Evolutionary conservation across 2,888 invertebrate genomes (phyloP).

Genomic region (Acrobasis suavella): DNA sequence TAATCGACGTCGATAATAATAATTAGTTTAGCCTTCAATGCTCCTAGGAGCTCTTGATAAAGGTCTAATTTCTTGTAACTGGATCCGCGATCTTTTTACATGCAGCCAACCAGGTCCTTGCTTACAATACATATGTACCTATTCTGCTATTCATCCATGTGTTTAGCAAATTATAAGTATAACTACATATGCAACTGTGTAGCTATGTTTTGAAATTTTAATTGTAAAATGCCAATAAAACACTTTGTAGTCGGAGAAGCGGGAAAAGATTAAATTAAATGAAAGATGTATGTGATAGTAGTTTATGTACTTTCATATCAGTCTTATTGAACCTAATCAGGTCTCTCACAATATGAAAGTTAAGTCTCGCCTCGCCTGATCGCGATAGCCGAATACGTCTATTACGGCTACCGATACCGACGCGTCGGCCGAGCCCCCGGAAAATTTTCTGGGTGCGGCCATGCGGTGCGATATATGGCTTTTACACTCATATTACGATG

Average conservation of each 20-base stretch:
- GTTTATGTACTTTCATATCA: too few relatives aligned
- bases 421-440: not conserved
- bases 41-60: not conserved
- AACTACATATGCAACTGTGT: too few relatives aligned
- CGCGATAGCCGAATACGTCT: not conserved
- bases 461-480: not conserved
- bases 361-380: not conserved
- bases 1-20: conserved; percentile 4
- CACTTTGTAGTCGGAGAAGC: too few relatives aligned
- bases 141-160: too few relatives aligned
- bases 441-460: not conserved
- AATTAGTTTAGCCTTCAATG: conserved; percentile 13
- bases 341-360: too few relatives aligned
- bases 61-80: conserved; percentile 1
- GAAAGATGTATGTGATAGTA: too few relatives aligned
- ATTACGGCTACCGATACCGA: not conserved
- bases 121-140: not conserved
- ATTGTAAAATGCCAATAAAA: too few relatives aligned
- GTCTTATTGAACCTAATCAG: too few relatives aligned
- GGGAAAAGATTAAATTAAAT: too few relatives aligned
- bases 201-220: too few relatives aligned
- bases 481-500: too few relatives aligned
- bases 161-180: too few relatives aligned
- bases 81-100: conserved; percentile 11
- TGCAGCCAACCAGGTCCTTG: not conserved